Evolutionary conservation across 2,797 vertebrate genomes (phyloP).

Genomic region (Scyliorhinus canicula): DNA sequence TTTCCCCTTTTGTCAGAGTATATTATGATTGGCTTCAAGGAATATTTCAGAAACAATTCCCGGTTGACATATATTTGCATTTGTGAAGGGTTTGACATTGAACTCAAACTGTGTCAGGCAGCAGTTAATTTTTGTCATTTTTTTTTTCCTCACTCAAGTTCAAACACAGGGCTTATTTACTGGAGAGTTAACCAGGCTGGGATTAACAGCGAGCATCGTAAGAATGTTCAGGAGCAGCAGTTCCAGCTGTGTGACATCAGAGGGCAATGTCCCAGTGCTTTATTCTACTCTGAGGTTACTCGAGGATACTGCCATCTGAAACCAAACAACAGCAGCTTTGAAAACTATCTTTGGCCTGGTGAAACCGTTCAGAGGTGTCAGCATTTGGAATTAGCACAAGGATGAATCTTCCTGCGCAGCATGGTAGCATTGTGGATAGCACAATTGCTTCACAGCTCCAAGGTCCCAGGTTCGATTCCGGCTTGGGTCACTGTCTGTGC

Average conservation of each 20-base stretch:
- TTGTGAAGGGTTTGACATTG: conserved; percentile 2
- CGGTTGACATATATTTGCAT: not conserved
- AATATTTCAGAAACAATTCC: conserved; percentile 13
- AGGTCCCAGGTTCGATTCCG: too few relatives aligned
- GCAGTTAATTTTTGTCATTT: not conserved
- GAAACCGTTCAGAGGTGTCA: not conserved
- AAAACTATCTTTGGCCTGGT: not conserved
- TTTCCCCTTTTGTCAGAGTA: conserved; percentile 8
- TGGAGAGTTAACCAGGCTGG: not conserved
- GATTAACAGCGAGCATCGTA: not conserved
- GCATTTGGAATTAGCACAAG: not conserved
- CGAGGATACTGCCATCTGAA: not conserved
- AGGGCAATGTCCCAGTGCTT: conserved; percentile 20
- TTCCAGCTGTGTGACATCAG: conserved; percentile 29
- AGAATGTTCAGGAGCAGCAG: not conserved
- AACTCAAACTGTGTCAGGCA: not conserved
- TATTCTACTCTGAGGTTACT: not conserved
- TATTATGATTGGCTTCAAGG: not conserved
- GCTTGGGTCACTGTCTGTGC: too few relatives aligned
- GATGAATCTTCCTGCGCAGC: not conserved
- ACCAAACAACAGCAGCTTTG: not conserved
- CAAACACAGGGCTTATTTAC: not conserved
- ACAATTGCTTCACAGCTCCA: too few relatives aligned
- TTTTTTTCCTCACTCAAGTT: not conserved
- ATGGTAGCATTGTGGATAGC: too few relatives aligned